phyloP scores from a whole-genome alignment of 2,113 vertebrate genomes.

The Serilophus lunatus region DNA sequence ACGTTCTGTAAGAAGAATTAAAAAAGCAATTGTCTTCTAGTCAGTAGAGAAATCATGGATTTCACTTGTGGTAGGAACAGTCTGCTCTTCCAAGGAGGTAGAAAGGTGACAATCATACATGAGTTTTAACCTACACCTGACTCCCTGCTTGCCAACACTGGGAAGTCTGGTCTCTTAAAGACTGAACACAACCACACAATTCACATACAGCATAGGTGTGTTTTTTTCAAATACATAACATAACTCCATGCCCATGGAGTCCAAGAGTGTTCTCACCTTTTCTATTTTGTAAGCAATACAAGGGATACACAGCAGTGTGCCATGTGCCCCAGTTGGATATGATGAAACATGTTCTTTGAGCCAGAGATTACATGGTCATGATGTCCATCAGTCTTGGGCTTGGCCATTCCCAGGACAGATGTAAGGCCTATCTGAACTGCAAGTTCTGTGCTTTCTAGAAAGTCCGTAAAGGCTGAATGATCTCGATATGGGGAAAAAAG shows the following conservation, averaged over 20 bases:
- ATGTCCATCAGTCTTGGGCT: neutral
- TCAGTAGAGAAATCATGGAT: neutral
- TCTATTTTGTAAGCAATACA: neutral
- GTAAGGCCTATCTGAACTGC: neutral
- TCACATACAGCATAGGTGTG: neutral
- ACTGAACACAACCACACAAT: neutral
- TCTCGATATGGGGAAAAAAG: neutral
- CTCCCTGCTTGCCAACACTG: neutral
- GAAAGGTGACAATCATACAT: neutral
- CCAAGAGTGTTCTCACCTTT: neutral
- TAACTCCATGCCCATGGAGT: neutral
- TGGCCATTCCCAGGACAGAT: neutral
- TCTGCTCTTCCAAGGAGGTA: neutral
- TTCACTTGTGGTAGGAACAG: neutral
- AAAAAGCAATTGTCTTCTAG: neutral
- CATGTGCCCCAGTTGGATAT: fast-evolving
- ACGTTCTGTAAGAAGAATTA: neutral
- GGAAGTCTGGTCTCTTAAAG: neutral
- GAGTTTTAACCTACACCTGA: neutral
- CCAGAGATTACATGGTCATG: neutral
- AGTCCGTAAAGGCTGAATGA: neutral
- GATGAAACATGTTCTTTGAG: neutral
- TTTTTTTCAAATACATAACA: neutral
- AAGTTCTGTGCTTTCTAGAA: neutral
- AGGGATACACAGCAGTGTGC: neutral